Base-by-base conservation (phyloP, 1,140 invertebrate genomes). In the Elymnias hypermnestra region DNA sequence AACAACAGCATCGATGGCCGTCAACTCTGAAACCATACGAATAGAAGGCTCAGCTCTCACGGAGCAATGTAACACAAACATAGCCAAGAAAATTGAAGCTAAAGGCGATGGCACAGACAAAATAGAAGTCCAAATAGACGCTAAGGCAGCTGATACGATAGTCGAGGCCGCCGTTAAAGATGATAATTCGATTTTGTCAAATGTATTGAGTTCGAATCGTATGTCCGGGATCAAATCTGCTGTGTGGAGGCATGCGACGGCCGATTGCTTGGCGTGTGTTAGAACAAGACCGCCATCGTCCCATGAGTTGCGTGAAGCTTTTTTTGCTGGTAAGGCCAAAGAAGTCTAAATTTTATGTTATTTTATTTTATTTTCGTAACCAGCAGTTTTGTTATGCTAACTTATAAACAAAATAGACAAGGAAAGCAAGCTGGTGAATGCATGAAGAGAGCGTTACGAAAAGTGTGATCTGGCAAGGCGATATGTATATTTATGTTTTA, bases 321-420 rank as follows among this genome's bases (percentile, higher is more conserved):
- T 86, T 46, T 86, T 87, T 57, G 73, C 83, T 40, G 83, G 85
- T 83, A 53, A n/a, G n/a, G n/a, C n/a, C n/a, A n/a, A n/a, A n/a
- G n/a, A n/a, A n/a, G n/a, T n/a, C n/a, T n/a, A n/a, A n/a, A n/a
- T 26, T 6, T 33, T 25, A 25, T 8, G 21, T 35, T 39, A 38
- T 13, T 28, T 12, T 38, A 26, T 36, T 45, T 13, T 12, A 17
- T 1, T 13, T n/a, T 43, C 0, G 4, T 31, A 31, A 29, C n/a
- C 12, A 22, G 14, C 26, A n/a, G 17, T 26, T n/a, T 26, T 22
- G 21, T 22, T 21, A 21, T 6, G 6, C 19, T 21, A 21, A 21
- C 19, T 21, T 21, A 21, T 21, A 21, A 4, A 21, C 19, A 21
- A 21, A 21, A 21, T n/a, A n/a, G n/a, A n/a, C n/a, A n/a, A n/a